Evolutionary conservation across 2,888 invertebrate species (phyloP), one percentile per base, ranked within the genome.

Genomic region (Protophormia terraenovae): DNA sequence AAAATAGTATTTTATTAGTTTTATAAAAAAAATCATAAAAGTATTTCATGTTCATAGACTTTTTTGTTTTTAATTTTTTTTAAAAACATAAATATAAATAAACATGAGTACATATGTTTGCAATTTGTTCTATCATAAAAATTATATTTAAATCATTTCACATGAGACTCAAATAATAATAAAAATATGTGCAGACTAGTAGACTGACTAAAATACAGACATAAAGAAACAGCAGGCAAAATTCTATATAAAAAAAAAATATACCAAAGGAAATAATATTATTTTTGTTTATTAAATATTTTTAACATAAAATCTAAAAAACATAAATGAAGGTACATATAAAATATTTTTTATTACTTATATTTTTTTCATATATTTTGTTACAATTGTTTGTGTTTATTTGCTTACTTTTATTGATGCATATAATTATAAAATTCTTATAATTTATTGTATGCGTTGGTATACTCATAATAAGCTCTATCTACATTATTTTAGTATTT

Each of bases 401-500:
- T 85, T 71, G 35, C 22, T 62, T 73, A 47, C 62, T 81, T 72
- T 78, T 81, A 78, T 81, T 71, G 78, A 78, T 47, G 78, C 82
- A 64, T 82, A 58, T 69, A 64, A 78, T 78, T 62, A 78, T 82
- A 78, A 77, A 85, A 69, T 69, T 82, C 35, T 47, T n/a, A 71
- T 64, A 67, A 77, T 81, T 81, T 77, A 77, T 77, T 72, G 41
- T 12, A 19, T 60, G 35, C 16, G 62, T 29, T n/a, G 5, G 53
- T 29, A 32, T 38, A 10, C 22, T 22, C 2, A 29, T 16, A 50
- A 67, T 22, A 14, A n/a, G n/a, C n/a, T n/a, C n/a, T n/a, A n/a
- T n/a, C n/a, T n/a, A n/a, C n/a, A n/a, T n/a, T n/a, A n/a, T n/a
- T n/a, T n/a, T n/a, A n/a, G n/a, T n/a, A n/a, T n/a, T n/a, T n/a